phyloP scores from a whole-genome alignment of 2,888 invertebrate genomes.

The Microplitis manilae region DNA sequence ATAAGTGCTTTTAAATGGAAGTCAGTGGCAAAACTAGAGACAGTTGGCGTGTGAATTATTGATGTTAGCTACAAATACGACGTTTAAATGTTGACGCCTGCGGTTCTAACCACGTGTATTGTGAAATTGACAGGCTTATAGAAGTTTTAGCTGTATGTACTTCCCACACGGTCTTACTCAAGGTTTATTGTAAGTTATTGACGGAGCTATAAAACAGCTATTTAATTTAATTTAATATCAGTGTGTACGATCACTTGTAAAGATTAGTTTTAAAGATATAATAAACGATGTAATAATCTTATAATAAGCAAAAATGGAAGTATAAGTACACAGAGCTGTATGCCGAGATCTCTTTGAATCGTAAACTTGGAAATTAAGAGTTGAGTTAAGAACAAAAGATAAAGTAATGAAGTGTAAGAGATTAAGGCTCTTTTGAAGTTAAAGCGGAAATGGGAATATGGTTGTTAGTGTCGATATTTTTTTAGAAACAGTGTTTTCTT shows the following conservation, averaged over 20 bases:
- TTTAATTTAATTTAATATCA: conserved; percentile 1
- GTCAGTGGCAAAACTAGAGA: conserved; percentile 8
- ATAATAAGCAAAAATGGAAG: not conserved
- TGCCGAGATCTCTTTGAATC: too few species aligned
- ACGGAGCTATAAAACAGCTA: conserved; percentile 1
- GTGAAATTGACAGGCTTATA: conserved; percentile 16
- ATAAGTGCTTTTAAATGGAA: not conserved
- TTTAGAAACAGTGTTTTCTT: too few species aligned
- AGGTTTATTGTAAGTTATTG: conserved; percentile 2
- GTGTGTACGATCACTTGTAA: not conserved
- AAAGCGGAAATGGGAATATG: too few species aligned
- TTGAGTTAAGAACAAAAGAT: too few species aligned
- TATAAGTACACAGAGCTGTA: not conserved
- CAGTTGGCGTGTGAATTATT: conserved; percentile 7
- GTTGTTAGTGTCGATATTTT: too few species aligned
- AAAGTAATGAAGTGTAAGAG: too few species aligned
- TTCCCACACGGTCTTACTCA: conserved; percentile 14
- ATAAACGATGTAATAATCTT: not conserved
- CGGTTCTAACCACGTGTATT: conserved; percentile 10
- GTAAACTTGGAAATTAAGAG: too few species aligned
- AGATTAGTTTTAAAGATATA: not conserved
- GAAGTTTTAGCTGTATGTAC: not conserved
- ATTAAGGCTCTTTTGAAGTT: too few species aligned
- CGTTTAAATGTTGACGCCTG: conserved; percentile 18
- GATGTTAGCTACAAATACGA: conserved; percentile 14